A percentile compares a stretch with the other conserved stretches of the same genome.
These are phyloP conservation scores for Proctacanthus coquilletti DNA, from an alignment of 1,140 invertebrate species.

Conservation along the genomic window DNA sequence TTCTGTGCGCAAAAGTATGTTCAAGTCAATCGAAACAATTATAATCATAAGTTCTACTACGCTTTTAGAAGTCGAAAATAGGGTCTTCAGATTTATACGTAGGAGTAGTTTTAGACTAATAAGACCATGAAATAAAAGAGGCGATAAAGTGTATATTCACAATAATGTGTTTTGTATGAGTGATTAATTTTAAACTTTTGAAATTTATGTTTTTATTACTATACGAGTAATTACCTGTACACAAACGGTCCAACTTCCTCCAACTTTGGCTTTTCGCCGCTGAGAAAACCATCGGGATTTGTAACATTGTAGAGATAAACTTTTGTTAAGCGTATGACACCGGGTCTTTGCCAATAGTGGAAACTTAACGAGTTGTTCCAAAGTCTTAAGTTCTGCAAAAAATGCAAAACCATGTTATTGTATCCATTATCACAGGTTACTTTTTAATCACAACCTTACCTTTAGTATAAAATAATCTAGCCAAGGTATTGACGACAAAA, in stretches of 20 bases:
- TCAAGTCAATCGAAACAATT: no score
- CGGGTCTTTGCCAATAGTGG: slow-evolving; percentile 83
- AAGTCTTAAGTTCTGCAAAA: slow-evolving; percentile 57
- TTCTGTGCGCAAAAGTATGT: no score
- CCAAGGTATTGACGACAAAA: slow-evolving; percentile 70
- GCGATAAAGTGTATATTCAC: no score
- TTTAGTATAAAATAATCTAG: slow-evolving; percentile 69
- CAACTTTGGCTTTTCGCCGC: slow-evolving; percentile 64
- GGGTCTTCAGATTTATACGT: no score
- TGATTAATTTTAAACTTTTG: no score
- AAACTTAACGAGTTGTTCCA: slow-evolving; percentile 73
- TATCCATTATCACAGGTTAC: no score
- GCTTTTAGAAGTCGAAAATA: no score
- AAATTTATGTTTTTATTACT: no score
- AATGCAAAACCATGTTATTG: not conserved
- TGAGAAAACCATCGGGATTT: slow-evolving; percentile 65
- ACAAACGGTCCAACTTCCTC: slow-evolving; percentile 73
- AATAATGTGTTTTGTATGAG: no score
- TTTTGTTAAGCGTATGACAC: slow-evolving; percentile 75
- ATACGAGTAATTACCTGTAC: slow-evolving; percentile 62
- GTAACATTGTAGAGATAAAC: slow-evolving; percentile 81
- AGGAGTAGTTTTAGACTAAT: no score
- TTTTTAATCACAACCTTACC: slow-evolving; percentile 39
- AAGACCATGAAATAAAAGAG: no score
- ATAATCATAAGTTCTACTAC: no score